These are phyloP conservation scores for Petrolisthes manimaculis DNA, from an alignment of 2,888 invertebrate genomes.

Conservation along the genomic window DNA sequence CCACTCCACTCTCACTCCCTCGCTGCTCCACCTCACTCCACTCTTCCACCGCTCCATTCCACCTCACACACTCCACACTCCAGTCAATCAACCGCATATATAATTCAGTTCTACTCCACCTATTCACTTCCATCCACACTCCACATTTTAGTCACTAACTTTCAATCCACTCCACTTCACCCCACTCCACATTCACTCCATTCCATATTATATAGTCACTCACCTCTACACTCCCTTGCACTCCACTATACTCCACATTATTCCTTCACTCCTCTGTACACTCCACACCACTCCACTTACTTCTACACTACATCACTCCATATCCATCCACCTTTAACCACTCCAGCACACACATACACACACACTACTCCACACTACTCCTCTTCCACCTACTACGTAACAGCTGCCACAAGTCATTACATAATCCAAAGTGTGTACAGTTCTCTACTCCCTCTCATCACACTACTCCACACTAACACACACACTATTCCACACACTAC, in stretches of 20 bases:
- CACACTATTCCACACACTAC: not conserved
- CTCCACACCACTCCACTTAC: not conserved
- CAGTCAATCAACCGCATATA: not conserved
- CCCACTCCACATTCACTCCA: not conserved
- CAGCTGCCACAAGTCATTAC: too few species aligned
- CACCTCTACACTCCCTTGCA: not conserved
- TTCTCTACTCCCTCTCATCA: not conserved
- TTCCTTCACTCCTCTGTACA: not conserved
- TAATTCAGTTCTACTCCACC: not conserved
- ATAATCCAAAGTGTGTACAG: not conserved
- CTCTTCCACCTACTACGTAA: not conserved
- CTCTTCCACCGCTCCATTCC: slow-evolving; percentile 7
- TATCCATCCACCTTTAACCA: not conserved
- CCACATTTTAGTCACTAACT: not conserved
- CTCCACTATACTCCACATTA: not conserved
- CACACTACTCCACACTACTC: not conserved
- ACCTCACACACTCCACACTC: not conserved
- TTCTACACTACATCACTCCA: not conserved
- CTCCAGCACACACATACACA: slow-evolving; percentile 15
- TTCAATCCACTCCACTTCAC: not conserved
- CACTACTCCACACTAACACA: not conserved
- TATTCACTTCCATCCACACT: not conserved
- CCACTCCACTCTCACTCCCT: slow-evolving; percentile 8
- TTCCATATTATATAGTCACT: not conserved
- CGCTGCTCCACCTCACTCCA: slow-evolving; percentile 15